Conservation (phyloP, 1,140 invertebrate species). For the Drosophila ironensis region DNA sequence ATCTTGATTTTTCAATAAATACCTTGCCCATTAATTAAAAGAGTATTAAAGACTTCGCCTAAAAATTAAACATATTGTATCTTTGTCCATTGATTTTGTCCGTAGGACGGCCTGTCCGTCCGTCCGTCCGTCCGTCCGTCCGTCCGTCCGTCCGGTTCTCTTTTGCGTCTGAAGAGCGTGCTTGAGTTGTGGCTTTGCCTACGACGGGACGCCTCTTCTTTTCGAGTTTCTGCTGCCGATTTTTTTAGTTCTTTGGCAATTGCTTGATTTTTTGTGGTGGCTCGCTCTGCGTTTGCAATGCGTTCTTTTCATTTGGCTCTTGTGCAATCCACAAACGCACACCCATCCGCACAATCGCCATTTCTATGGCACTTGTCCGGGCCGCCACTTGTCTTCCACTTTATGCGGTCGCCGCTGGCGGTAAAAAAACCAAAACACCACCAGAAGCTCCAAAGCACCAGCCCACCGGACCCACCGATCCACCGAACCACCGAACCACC, state of each 20-base stretch:
- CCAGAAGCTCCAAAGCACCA: constrained; percentile 38
- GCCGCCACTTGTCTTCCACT: constrained; percentile 77
- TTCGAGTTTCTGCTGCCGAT: constrained; percentile 5
- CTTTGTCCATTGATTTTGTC: too few relatives aligned
- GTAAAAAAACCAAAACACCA: too few relatives aligned
- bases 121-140: constrained; percentile 11
- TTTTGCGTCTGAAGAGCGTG: constrained; percentile 69
- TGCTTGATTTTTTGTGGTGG: constrained; percentile 56
- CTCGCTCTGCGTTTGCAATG: constrained; percentile 71
- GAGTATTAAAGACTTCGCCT: too few relatives aligned
- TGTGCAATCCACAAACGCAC: constrained; percentile 48
- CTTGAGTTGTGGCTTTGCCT: constrained; percentile 54
- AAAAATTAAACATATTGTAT: neutral
- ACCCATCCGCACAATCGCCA: constrained; percentile 39
- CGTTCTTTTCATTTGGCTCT: constrained; percentile 68
- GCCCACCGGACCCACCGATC: constrained; percentile 10
- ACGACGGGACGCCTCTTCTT: constrained; percentile 15
- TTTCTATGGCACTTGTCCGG: constrained; percentile 77
- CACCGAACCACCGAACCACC: constrained; percentile 11
- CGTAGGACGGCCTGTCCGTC: constrained; percentile 3
- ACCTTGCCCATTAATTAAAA: too few relatives aligned
- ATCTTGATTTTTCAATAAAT: too few relatives aligned
- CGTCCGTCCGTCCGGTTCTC: constrained; percentile 30
- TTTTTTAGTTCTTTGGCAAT: constrained; percentile 22
- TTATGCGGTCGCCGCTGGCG: constrained; percentile 61